Evolutionary conservation across 1,140 invertebrate species (phyloP).

Genomic region (Mylabris phalerata): DNA sequence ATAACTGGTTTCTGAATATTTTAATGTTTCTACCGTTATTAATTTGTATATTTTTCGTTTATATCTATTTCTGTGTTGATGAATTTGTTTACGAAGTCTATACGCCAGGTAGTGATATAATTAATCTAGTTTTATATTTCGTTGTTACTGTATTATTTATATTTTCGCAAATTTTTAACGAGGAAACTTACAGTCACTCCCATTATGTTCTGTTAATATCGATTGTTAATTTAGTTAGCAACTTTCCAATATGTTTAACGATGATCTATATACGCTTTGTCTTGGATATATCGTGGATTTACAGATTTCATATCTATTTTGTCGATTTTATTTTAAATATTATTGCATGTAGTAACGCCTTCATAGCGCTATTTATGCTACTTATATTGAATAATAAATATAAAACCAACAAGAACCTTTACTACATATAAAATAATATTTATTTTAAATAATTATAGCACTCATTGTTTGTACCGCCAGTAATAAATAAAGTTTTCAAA

Average conservation of each 20-base stretch:
- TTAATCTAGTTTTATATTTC: conserved; percentile 1
- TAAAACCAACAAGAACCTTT: background rate
- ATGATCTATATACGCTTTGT: conserved; percentile 8
- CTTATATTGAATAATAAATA: conserved; percentile 1
- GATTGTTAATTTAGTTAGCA: conserved; percentile 6
- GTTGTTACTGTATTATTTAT: background rate
- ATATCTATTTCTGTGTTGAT: conserved; percentile 2
- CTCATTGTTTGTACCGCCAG: too few species aligned
- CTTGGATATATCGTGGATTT: conserved; percentile 1
- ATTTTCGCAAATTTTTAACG: background rate
- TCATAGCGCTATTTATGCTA: background rate
- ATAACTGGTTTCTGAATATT: background rate
- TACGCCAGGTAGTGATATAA: conserved; percentile 1
- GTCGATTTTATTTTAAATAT: conserved; percentile 7
- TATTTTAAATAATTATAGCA: too few species aligned
- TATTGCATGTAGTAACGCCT: conserved; percentile 6
- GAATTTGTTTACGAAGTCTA: conserved; percentile 6
- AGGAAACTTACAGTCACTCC: background rate
- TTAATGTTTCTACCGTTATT: background rate
- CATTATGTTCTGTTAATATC: conserved; percentile 6
- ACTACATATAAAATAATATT: too few species aligned
- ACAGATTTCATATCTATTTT: conserved; percentile 9
- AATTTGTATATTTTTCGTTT: background rate
- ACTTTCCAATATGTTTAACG: conserved; percentile 5
- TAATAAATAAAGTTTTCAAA: too few species aligned